These are phyloP conservation scores for Diplodus sargus DNA, from an alignment of 2,797 vertebrate species.

Conservation along the genomic window DNA sequence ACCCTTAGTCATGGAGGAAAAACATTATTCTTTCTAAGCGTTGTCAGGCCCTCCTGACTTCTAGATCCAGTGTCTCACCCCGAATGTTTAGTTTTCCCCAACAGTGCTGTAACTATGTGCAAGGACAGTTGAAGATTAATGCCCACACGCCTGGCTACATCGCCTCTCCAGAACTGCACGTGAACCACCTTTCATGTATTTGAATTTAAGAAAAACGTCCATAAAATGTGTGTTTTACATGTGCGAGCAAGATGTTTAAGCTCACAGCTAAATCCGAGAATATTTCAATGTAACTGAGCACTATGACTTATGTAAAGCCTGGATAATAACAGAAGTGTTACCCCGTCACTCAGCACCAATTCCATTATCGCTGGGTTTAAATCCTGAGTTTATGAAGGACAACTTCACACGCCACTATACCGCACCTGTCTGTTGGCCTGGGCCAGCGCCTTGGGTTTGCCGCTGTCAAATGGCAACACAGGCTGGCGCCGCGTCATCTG, in stretches of 20 bases:
- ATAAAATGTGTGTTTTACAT: not conserved
- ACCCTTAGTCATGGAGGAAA: not conserved
- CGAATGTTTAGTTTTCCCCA: not conserved
- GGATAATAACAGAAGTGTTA: not conserved
- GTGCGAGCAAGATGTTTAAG: not conserved
- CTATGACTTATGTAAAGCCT: not conserved
- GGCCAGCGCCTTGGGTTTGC: slow-evolving; percentile 89
- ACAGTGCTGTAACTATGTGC: not conserved
- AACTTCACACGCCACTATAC: not conserved
- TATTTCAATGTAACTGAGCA: not conserved
- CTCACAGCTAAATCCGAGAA: not conserved
- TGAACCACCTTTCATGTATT: not conserved
- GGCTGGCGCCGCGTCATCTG: slow-evolving; percentile 94
- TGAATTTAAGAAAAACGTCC: not conserved
- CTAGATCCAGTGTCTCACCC: not conserved
- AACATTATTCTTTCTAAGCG: slow-evolving; percentile 5
- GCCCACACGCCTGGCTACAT: not conserved
- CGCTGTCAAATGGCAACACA: slow-evolving; percentile 87
- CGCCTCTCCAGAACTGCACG: not conserved
- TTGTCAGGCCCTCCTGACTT: not conserved
- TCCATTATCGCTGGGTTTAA: not conserved
- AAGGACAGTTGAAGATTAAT: not conserved
- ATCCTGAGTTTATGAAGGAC: not conserved
- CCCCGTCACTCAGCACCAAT: not conserved
- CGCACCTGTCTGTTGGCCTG: slow-evolving; percentile 92